Evolutionary conservation across 37 sponge, comb jelly and placozoan genomes (phyloP).

Genomic region (Geodia barretti): DNA sequence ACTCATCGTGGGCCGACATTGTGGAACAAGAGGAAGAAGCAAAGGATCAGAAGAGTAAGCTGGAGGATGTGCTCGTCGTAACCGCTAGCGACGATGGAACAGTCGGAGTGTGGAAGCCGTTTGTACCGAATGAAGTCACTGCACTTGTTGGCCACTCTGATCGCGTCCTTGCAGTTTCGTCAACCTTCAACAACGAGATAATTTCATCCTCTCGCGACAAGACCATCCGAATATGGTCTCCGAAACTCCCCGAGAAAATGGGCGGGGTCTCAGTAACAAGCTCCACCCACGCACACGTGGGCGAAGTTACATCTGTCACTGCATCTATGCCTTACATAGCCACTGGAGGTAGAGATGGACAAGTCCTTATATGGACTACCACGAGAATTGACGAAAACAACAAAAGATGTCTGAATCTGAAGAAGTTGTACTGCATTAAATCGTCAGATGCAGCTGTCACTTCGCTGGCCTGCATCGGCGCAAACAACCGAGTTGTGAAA

Average conservation of each 20-base stretch:
- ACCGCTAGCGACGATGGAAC: constrained; percentile 93
- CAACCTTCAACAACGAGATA: constrained; percentile 54
- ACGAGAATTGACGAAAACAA: constrained; percentile 6
- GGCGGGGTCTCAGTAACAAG: background rate
- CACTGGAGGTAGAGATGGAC: constrained; percentile 78
- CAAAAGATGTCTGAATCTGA: background rate
- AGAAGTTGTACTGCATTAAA: constrained; percentile 33
- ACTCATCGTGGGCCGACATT: constrained; percentile 61
- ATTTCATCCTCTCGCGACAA: constrained; percentile 75
- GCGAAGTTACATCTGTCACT: constrained; percentile 51
- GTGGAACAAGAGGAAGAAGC: constrained; percentile 41
- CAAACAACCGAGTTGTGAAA: background rate
- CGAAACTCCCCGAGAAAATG: constrained; percentile 37
- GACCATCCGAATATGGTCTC: constrained; percentile 78
- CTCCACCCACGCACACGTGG: constrained; percentile 50
- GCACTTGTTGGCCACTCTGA: constrained; percentile 85
- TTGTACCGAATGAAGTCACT: constrained; percentile 72
- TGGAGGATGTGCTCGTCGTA: constrained; percentile 56
- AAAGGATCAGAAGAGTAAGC: constrained; percentile 5
- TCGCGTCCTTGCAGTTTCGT: constrained; percentile 65
- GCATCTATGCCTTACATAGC: constrained; percentile 6
- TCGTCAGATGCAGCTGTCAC: constrained; percentile 43
- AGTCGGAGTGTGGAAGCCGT: constrained; percentile 84
- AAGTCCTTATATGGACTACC: constrained; percentile 57
- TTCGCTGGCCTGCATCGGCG: constrained; percentile 18